Conservation (phyloP, 2,888 invertebrate species). For the Platycheirus rosarum region DNA sequence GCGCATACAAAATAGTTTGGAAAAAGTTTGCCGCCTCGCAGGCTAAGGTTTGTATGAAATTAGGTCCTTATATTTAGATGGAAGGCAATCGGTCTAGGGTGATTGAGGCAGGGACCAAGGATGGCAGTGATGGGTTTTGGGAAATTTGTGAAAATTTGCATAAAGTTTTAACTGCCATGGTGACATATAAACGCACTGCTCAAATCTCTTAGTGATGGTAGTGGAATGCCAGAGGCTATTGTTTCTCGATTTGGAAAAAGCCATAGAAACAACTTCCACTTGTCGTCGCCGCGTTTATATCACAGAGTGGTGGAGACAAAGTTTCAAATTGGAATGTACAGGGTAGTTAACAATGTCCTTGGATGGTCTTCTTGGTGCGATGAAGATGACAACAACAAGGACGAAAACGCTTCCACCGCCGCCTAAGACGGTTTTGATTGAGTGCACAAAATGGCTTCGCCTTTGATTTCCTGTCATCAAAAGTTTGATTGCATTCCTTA, state of each 20-base stretch:
- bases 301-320: conserved; percentile 42
- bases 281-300: conserved; percentile 4
- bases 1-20: conserved; percentile 51
- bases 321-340: conserved; percentile 65
- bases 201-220: background rate
- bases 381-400: background rate
- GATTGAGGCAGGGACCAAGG: background rate
- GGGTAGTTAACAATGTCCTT: conserved; percentile 52
- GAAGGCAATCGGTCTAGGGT: conserved; percentile 17
- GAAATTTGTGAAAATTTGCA: conserved; percentile 44
- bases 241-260: conserved; percentile 9
- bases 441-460: conserved; percentile 68
- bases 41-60: conserved; percentile 58
- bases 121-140: conserved; percentile 7
- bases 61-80: conserved; percentile 49
- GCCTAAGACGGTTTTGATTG: conserved; percentile 52
- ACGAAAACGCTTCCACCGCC: background rate
- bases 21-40: conserved; percentile 56
- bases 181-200: conserved; percentile 23
- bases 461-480: conserved; percentile 73
- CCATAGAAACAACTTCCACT: conserved; percentile 1
- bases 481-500: conserved; percentile 69
- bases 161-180: conserved; percentile 41
- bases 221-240: conserved; percentile 8
- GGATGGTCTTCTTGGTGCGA: conserved; percentile 12